phyloP scores from a whole-genome alignment of 2,113 vertebrate genomes.

The Piprites chloris region DNA sequence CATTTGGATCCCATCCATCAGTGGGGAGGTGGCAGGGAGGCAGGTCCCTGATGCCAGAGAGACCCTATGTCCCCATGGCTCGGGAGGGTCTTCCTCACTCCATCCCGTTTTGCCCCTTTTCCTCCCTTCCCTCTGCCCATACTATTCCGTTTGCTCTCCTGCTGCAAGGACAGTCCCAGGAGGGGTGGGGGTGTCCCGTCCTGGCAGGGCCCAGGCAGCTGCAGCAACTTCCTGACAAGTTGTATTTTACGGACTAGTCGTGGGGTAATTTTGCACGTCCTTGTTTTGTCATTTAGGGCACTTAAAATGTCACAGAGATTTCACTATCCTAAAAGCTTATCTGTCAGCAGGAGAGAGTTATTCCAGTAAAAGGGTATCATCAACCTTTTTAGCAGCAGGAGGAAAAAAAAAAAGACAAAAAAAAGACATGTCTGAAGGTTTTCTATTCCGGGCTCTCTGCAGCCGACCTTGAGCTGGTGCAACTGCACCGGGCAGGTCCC shows the following conservation, averaged over 20 bases:
- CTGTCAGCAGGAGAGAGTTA: conserved; percentile 66
- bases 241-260: neutral
- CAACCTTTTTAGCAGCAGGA: conserved; percentile 4
- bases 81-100: rapidly evolving
- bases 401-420: neutral
- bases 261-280: conserved; percentile 56
- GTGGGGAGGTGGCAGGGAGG: neutral
- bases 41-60: neutral
- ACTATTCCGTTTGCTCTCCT: rapidly evolving
- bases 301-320: conserved; percentile 66
- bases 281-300: conserved; percentile 70
- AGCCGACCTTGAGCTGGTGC: neutral
- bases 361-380: conserved; percentile 67
- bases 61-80: rapidly evolving
- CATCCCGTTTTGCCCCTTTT: rapidly evolving
- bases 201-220: neutral
- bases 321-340: conserved; percentile 57
- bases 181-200: neutral
- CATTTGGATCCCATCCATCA: neutral
- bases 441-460: neutral
- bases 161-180: neutral
- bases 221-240: conserved; percentile 55
- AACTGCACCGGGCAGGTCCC: neutral
- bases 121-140: neutral
- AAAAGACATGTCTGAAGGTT: neutral